Evolutionary conservation across 2,888 invertebrate species (phyloP).

Genomic region (Mythimna impura): DNA sequence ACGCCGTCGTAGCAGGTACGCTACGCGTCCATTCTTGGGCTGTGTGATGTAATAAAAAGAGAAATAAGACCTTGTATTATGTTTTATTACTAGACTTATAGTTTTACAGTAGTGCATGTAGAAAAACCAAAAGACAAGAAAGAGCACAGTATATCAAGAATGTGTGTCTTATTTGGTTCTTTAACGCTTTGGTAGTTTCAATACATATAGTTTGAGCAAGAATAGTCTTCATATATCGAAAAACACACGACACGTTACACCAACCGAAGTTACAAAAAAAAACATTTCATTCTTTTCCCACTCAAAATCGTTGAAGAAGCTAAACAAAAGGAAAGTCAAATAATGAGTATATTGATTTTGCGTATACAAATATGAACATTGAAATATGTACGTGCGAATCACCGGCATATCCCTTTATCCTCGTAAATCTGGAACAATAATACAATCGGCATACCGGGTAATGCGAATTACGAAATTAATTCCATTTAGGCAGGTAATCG

Average conservation of each 20-base stretch:
- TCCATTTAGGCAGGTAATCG: constrained; percentile 67
- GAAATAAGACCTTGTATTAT: no score
- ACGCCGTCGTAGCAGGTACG: constrained; percentile 11
- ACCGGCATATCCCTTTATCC: constrained; percentile 47
- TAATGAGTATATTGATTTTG: constrained; percentile 44
- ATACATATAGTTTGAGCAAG: background rate
- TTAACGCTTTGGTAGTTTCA: background rate
- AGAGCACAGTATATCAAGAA: no score
- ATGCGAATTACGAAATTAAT: constrained; percentile 67
- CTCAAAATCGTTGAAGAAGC: constrained; percentile 16
- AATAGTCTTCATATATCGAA: background rate
- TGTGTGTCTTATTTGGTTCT: background rate
- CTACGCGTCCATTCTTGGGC: background rate
- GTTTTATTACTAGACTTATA: no score
- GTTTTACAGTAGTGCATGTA: no score
- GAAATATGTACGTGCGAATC: constrained; percentile 42
- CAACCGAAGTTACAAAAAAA: background rate
- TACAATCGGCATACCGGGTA: constrained; percentile 55
- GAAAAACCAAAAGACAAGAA: no score
- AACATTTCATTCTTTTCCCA: background rate
- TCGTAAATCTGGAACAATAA: constrained; percentile 58
- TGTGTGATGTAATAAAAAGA: no score
- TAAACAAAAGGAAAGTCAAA: constrained; percentile 19
- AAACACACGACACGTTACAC: background rate
- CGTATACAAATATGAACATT: constrained; percentile 48